Evolutionary conservation across 2,797 vertebrate species (phyloP).

Genomic region (Sciaenops ocellatus): DNA sequence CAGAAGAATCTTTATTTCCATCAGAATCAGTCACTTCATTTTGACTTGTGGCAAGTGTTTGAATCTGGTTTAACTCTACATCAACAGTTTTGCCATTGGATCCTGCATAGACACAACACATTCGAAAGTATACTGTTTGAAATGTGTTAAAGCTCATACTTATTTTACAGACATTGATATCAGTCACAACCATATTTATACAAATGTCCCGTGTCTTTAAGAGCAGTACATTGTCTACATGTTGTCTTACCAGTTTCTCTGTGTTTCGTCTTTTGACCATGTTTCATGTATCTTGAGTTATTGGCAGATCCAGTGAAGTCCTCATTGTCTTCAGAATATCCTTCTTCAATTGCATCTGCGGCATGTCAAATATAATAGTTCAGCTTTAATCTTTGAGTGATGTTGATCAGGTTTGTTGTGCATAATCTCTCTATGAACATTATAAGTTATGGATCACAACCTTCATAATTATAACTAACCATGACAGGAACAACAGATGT

Average conservation of each 20-base stretch:
- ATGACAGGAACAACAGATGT: no score
- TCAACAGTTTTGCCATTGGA: slow-evolving; percentile 1
- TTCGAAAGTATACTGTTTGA: not conserved
- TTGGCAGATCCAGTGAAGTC: slow-evolving; percentile 12
- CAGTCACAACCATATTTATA: not conserved
- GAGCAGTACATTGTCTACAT: not conserved
- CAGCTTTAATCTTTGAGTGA: not conserved
- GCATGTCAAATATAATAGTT: not conserved
- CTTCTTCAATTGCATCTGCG: slow-evolving; percentile 34
- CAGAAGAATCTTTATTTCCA: slow-evolving; percentile 29
- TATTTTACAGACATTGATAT: not conserved
- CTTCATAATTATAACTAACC: no score
- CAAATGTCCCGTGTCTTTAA: no score
- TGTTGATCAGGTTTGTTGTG: no score
- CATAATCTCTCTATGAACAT: no score
- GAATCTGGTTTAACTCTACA: not conserved
- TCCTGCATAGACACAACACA: slow-evolving; percentile 30
- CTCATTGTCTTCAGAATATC: slow-evolving; percentile 26
- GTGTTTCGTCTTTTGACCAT: slow-evolving; percentile 41
- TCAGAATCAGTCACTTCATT: slow-evolving; percentile 24
- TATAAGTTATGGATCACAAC: no score
- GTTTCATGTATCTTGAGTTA: slow-evolving; percentile 7
- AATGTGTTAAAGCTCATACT: not conserved
- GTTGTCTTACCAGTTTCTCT: slow-evolving; percentile 43
- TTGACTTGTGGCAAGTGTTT: slow-evolving; percentile 24